A percentile compares a stretch with the other conserved stretches of the same genome.
phyloP scores from a whole-genome alignment of 2,113 vertebrate species.

The Gymnobelideus leadbeateri region DNA sequence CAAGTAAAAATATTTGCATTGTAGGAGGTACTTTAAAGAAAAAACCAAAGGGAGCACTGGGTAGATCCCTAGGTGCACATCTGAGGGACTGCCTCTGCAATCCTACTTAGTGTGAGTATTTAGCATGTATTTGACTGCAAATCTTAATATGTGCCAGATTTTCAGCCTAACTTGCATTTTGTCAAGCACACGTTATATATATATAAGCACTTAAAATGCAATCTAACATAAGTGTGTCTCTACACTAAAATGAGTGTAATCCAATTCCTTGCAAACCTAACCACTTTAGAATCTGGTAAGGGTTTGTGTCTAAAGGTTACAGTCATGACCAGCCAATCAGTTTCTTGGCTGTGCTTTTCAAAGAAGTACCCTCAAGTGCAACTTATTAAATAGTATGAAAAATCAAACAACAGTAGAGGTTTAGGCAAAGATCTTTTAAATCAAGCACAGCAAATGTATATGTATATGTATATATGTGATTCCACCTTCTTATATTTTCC shows the following conservation, averaged over 20 bases:
- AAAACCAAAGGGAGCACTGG: background rate
- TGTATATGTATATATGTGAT: background rate
- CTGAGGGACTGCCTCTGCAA: constrained; percentile 2
- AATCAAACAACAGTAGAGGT: background rate
- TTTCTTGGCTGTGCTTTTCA: background rate
- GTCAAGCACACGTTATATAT: constrained; percentile 19
- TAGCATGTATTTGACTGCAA: background rate
- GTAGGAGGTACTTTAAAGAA: constrained; percentile 14
- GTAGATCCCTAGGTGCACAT: background rate
- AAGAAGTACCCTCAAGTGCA: constrained; percentile 36
- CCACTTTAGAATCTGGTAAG: constrained; percentile 37
- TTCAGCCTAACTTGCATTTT: background rate
- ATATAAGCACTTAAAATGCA: background rate
- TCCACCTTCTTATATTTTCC: constrained; percentile 3
- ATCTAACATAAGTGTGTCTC: background rate
- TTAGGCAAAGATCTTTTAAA: background rate
- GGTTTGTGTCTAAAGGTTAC: constrained; percentile 36
- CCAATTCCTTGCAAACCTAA: background rate
- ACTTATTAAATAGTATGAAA: background rate
- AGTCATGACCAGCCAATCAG: background rate
- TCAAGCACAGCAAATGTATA: background rate
- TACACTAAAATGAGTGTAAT: constrained; percentile 34
- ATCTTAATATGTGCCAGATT: background rate
- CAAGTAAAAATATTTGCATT: constrained; percentile 36
- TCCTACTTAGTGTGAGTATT: background rate